Base-by-base conservation (phyloP, 2,113 vertebrate genomes). In the Thunnus maccoyii region DNA sequence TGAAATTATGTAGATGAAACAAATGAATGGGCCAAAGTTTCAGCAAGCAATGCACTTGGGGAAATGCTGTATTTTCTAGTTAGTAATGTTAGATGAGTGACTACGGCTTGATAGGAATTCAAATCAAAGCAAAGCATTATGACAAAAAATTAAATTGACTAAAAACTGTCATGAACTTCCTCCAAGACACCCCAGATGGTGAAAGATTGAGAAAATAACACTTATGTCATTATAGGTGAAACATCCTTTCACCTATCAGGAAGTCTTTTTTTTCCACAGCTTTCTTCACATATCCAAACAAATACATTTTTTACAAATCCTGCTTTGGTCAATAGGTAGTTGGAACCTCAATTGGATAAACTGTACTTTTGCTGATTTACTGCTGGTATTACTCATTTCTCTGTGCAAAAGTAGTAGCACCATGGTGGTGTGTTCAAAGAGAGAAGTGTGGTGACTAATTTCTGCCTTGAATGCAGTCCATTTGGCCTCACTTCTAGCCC, bases 1-100 rank as follows among this genome's bases (percentile, higher is more conserved):
- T 76, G 71, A 91, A 92, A 91, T 91, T 86, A 88, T 91, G 91
- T 75, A 85, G 80, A 93, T 92, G 86, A 88, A 92, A 86, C 87
- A 91, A 92, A 83, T 83, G 73, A 91, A 91, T 78, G 77, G 82
- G 75, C 72, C 70, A 84, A 91, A 84, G 85, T 92, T 92, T 83
- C 61, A 74, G 85, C 17, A 47, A 83, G 84, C 64, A 61, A 64
- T 79, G 72, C 85, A 85, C 74, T 46, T 68, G 71, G 88, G 82
- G 52, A 76, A 83, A 80, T 60, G 36, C 10, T 74, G 55, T 41
- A 68, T 92, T 91, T 90, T 84, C 77, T 70, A 56, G 63, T 76
- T 76, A 55, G 54, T 73, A 72, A 75, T 85, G 81, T 83, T 66
- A 46, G 77, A 84, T 1, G 69, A 75, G 18, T 75, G 50, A 83